Percentiles rank a stretch among this genome's conserved stretches.
Conservation (phyloP, 2,797 vertebrate species). For the Esox masquinongy region DNA sequence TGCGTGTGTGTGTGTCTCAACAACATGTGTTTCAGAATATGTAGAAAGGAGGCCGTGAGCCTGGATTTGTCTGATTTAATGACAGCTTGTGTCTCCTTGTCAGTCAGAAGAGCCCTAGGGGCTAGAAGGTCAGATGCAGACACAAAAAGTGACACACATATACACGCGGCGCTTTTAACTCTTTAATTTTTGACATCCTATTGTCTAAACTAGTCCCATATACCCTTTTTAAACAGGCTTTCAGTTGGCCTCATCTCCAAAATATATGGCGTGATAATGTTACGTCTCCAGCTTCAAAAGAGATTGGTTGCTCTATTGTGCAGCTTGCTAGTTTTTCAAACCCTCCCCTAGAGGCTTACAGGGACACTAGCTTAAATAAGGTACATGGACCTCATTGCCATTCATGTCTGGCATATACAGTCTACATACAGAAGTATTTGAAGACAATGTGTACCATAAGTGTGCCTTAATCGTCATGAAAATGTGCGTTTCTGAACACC, state of each 20-base stretch:
- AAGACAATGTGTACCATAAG: background rate
- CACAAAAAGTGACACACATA: slow-evolving; percentile 4
- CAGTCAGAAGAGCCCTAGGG: slow-evolving; percentile 16
- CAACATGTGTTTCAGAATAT: slow-evolving; percentile 4
- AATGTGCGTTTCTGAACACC: background rate
- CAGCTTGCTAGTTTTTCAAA: background rate
- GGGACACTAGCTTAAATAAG: background rate
- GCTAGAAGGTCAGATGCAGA: background rate
- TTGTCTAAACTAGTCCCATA: slow-evolving; percentile 10
- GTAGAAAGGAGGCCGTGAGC: background rate
- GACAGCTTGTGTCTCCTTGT: slow-evolving; percentile 18
- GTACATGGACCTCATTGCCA: background rate
- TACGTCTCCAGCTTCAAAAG: slow-evolving; percentile 11
- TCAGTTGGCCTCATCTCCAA: background rate
- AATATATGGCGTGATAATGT: background rate
- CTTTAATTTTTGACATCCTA: slow-evolving; percentile 18
- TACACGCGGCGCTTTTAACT: background rate
- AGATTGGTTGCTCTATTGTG: background rate
- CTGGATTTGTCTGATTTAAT: slow-evolving; percentile 17
- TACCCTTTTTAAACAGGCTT: background rate
- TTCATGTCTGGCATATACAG: background rate
- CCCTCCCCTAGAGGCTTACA: background rate
- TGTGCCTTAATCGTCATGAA: too few species aligned
- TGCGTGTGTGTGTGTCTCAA: slow-evolving; percentile 1
- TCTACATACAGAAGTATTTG: background rate